These are phyloP conservation scores for Nothoprocta perdicaria DNA, from an alignment of 2,113 vertebrate genomes.

Conservation along the genomic window DNA sequence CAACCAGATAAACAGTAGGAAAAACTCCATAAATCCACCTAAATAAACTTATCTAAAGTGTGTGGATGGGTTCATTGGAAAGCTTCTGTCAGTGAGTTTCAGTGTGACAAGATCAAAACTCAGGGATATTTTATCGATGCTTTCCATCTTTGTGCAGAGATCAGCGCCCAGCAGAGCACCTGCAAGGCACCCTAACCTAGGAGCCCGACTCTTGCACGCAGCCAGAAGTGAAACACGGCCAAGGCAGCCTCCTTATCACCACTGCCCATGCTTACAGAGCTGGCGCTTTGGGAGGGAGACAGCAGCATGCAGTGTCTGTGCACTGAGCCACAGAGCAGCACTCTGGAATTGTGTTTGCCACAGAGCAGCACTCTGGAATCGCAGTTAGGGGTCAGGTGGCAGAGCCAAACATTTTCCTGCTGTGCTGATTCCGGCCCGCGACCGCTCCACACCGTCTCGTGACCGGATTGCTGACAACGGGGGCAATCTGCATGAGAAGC, in stretches of 20 bases:
- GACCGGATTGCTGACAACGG: background rate
- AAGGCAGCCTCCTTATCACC: background rate
- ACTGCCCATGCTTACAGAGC: fast-evolving
- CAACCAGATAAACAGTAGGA: background rate
- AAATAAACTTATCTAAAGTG: background rate
- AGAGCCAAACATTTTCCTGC: fast-evolving
- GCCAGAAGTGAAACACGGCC: fast-evolving
- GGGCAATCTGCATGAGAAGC: background rate
- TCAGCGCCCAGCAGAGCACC: background rate
- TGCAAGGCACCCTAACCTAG: background rate
- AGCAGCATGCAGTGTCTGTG: background rate
- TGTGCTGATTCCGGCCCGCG: background rate
- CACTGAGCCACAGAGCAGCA: fast-evolving
- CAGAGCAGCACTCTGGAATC: background rate
- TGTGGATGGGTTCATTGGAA: background rate
- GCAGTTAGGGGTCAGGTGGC: fast-evolving
- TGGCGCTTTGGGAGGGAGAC: fast-evolving
- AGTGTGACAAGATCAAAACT: background rate
- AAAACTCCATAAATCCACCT: background rate
- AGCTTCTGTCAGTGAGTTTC: background rate
- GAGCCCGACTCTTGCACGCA: background rate
- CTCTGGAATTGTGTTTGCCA: too few relatives aligned
- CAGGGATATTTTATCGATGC: background rate
- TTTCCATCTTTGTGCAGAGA: background rate
- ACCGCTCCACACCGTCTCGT: background rate